Conservation (phyloP, 2,113 vertebrate genomes). For the Calonectris borealis region DNA sequence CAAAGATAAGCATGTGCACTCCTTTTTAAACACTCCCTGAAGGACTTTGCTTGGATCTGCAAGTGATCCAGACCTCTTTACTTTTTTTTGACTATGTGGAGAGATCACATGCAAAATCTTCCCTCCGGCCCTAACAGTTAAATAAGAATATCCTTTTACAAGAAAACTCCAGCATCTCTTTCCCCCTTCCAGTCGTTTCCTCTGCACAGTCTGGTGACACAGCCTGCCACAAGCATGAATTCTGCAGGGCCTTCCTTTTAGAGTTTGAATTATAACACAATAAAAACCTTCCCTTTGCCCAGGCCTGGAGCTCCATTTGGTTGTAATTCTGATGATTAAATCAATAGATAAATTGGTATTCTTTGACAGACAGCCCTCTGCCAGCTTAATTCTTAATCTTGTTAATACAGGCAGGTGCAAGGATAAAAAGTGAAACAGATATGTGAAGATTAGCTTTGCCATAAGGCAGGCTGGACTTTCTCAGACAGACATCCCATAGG, state of each 20-base stretch:
- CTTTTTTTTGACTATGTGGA: not conserved
- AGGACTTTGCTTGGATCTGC: not conserved
- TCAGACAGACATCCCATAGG: not conserved
- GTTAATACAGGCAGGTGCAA: conserved; percentile 37
- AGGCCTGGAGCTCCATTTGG: not conserved
- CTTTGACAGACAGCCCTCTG: not conserved
- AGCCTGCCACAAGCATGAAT: not conserved
- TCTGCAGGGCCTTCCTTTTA: not conserved
- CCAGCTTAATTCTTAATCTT: conserved; percentile 57
- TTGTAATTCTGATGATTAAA: not conserved
- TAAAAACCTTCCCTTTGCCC: not conserved
- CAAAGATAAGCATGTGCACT: not conserved
- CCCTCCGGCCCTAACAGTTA: not conserved
- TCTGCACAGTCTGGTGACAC: not conserved
- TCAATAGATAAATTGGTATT: not conserved
- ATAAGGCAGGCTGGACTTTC: not conserved
- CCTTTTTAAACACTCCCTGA: not conserved
- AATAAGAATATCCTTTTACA: not conserved
- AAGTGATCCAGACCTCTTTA: not conserved
- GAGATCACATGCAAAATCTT: not conserved
- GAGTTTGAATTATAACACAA: not conserved
- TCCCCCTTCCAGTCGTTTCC: not conserved
- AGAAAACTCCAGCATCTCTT: not conserved
- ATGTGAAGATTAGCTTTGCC: conserved; percentile 19
- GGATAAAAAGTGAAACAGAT: conserved; percentile 49